Base-by-base conservation (phyloP, 2,888 invertebrate species). In the Eustalomyia histrio region DNA sequence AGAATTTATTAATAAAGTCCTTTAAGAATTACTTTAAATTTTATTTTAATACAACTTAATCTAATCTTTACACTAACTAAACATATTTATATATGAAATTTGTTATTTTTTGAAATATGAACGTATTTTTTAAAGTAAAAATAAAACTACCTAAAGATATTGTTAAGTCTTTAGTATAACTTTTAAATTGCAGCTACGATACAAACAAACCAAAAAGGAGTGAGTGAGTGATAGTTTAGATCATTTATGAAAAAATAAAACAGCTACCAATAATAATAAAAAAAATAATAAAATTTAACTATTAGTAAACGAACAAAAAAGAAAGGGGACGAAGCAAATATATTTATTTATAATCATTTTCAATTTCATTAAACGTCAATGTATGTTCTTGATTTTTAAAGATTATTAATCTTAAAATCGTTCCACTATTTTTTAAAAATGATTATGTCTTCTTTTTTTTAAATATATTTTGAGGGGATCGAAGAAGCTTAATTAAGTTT, bases 401-500 rank as follows among this genome's bases (percentile, higher is more conserved):
- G 21, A 21, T 21, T 21, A 21, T 21, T 63, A 57, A 60, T 53
- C 21, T 57, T 52, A 79, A 57, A 57, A 53, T 75, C 67, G 78
- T 81, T 81, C 71, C 74, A 75, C 78, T 78, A 78, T 60, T 53
- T 58, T 33, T 69, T 65, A 47, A 68, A 60, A 64, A 43, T 74
- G 4, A 72, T 72, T 47, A 61, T 71, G 60, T 63, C 60, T 16
- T 68, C 47, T 47, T 55, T 57, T 17, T 1, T 76, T 50, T n/a
- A n/a, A n/a, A n/a, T n/a, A 17, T 60, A 17, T 64, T 35, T 47
- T 47, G 14, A 24, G 14, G 16, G 52, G 12, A 52, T 12, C 29
- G 39, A 67, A 55, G 18, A 65, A 35, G n/a, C 17, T 47, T 57
- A 7, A 29, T 24, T 29, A 1, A 29, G 29, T 29, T 29, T 21